These are phyloP conservation scores for Papilio aristodemus DNA, from an alignment of 1,140 invertebrate genomes.

Conservation along the genomic window DNA sequence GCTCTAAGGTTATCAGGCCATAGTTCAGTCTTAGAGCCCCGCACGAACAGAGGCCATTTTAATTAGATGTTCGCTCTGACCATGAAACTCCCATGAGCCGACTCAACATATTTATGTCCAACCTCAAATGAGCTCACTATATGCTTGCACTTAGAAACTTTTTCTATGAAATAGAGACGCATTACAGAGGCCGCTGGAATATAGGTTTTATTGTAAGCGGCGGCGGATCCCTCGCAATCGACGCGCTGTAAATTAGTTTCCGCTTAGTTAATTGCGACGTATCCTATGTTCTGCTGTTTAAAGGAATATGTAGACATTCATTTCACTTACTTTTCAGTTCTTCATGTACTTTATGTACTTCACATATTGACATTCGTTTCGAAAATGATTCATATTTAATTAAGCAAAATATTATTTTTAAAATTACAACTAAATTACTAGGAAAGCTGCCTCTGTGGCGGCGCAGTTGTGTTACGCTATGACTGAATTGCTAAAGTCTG, in stretches of 20 bases:
- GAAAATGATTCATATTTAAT: too few species aligned
- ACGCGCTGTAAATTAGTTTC: conserved; percentile 58
- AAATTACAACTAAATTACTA: too few species aligned
- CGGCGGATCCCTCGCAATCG: conserved; percentile 45
- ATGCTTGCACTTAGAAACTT: background rate
- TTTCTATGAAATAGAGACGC: background rate
- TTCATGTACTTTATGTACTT: too few species aligned
- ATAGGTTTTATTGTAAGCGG: conserved; percentile 52
- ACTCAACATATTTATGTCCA: conserved; percentile 20
- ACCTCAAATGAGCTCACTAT: background rate
- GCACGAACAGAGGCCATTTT: background rate
- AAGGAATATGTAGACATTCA: background rate
- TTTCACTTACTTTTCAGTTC: too few species aligned
- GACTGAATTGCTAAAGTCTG: too few species aligned
- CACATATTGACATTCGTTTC: too few species aligned
- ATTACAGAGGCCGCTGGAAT: background rate
- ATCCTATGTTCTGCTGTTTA: background rate
- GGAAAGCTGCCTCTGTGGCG: too few species aligned
- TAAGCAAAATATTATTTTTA: too few species aligned
- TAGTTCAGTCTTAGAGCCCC: background rate
- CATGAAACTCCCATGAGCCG: conserved; percentile 4
- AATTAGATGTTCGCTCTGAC: background rate
- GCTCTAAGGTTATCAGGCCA: background rate
- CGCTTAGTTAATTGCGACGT: conserved; percentile 31
- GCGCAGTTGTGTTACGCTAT: too few species aligned